Evolutionary conservation across 2,888 invertebrate genomes (phyloP).

Genomic region (Tinea pellionella): DNA sequence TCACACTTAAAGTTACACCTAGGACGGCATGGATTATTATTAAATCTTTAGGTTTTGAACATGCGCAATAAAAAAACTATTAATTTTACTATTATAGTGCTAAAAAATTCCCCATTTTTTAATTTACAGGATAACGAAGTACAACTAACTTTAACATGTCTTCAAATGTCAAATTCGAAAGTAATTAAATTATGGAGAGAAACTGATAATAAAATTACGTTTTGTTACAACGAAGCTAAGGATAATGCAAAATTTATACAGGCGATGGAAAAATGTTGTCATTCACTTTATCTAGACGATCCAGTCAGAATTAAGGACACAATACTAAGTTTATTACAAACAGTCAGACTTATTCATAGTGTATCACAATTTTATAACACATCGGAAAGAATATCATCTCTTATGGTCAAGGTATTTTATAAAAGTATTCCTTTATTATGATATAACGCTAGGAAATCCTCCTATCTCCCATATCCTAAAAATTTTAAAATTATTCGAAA

Average conservation of each 20-base stretch:
- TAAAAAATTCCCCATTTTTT: too few relatives aligned
- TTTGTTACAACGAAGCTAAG: conserved; percentile 94
- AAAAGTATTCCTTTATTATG: too few relatives aligned
- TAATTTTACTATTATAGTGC: too few relatives aligned
- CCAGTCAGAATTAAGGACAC: conserved; percentile 94
- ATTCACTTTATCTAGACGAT: conserved; percentile 91
- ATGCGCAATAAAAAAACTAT: too few relatives aligned
- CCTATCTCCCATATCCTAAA: too few relatives aligned
- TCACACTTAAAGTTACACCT: too few relatives aligned
- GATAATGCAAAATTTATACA: conserved; percentile 96
- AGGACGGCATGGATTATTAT: too few relatives aligned
- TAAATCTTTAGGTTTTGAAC: too few relatives aligned
- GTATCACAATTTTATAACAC: conserved; percentile 97
- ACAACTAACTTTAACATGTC: conserved; percentile 79
- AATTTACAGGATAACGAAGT: conserved; percentile 74
- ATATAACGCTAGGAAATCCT: too few relatives aligned
- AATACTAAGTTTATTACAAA: conserved; percentile 88
- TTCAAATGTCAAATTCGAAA: conserved; percentile 82
- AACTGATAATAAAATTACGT: conserved; percentile 90
- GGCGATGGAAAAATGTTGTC: conserved; percentile 94
- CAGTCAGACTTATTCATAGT: conserved; percentile 91
- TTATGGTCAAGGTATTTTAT: conserved; percentile 96
- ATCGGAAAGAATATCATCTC: conserved; percentile 93
- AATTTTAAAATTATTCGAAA: too few relatives aligned
- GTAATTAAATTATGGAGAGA: conserved; percentile 85